Evolutionary conservation across 2,888 invertebrate species (phyloP).

Genomic region (Dione vanillae): DNA sequence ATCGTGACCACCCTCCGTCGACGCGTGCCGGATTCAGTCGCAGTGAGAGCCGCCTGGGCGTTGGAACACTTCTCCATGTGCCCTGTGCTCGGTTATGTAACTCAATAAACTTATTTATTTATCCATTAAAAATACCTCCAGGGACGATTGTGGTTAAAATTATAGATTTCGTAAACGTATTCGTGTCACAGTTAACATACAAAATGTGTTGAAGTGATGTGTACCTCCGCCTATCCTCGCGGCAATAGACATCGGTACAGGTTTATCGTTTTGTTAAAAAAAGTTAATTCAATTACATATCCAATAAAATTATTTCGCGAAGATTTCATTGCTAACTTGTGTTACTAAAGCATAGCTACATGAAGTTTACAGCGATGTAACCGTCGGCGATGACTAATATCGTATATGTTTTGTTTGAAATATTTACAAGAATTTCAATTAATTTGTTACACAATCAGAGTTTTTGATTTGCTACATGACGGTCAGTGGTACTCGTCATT

Average conservation of each 20-base stretch:
- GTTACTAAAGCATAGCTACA: constrained; percentile 53
- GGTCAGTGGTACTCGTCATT: constrained; percentile 35
- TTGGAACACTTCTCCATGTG: constrained; percentile 74
- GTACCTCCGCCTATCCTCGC: constrained; percentile 70
- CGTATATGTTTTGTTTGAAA: constrained; percentile 23
- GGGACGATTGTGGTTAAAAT: constrained; percentile 38
- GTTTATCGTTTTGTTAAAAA: constrained; percentile 71
- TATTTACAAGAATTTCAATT: constrained; percentile 23
- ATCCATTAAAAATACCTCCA: constrained; percentile 67
- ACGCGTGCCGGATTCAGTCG: constrained; percentile 81
- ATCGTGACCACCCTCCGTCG: constrained; percentile 78
- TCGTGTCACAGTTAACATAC: constrained; percentile 33
- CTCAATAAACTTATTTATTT: constrained; percentile 81
- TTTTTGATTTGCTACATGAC: constrained; percentile 35
- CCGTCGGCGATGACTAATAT: constrained; percentile 12
- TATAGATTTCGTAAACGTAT: constrained; percentile 25
- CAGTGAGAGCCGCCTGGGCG: constrained; percentile 80
- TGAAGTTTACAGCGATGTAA: constrained; percentile 1
- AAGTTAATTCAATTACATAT: constrained; percentile 55
- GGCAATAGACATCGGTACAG: constrained; percentile 72
- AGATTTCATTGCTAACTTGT: constrained; percentile 36
- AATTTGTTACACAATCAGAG: constrained; percentile 30
- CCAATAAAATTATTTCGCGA: constrained; percentile 42
- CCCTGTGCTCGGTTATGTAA: constrained; percentile 80
- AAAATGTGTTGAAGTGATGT: constrained; percentile 73